Evolutionary conservation across 1,140 invertebrate genomes (phyloP).

Genomic region (Dreissena rostriformis): DNA sequence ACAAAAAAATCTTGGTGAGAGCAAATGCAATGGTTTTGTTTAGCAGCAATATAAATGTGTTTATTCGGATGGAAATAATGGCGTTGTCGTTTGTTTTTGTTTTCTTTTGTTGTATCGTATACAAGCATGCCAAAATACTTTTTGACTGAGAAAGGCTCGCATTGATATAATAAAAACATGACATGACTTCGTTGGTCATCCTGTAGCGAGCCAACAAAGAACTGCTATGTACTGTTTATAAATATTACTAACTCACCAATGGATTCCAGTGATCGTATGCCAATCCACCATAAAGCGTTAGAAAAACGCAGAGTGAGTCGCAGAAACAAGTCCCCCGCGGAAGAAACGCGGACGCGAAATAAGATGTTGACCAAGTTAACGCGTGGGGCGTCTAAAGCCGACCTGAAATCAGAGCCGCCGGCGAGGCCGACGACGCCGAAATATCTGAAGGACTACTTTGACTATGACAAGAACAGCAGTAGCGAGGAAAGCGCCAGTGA

Average conservation of each 20-base stretch:
- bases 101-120: no score
- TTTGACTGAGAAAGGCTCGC: no score
- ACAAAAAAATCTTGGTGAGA: no score
- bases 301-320: constrained; percentile 34
- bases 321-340: neutral
- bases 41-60: no score
- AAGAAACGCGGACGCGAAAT: constrained; percentile 19
- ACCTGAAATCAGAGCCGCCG: constrained; percentile 1
- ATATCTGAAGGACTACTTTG: constrained; percentile 43
- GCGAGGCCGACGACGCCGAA: constrained; percentile 41
- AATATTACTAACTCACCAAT: neutral
- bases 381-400: constrained; percentile 12
- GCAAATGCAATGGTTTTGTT: no score
- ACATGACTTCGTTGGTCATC: no score
- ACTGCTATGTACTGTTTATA: neutral
- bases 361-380: constrained; percentile 29
- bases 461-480: constrained; percentile 51
- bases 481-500: constrained; percentile 48
- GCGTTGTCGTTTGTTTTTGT: no score
- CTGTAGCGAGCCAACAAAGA: neutral
- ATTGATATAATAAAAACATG: neutral
- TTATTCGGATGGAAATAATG: no score
- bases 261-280: constrained; percentile 38
- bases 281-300: constrained; percentile 40
- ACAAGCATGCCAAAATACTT: no score